phyloP scores from a whole-genome alignment of 1,140 invertebrate genomes.

The Meloidogyne chitwoodi region DNA sequence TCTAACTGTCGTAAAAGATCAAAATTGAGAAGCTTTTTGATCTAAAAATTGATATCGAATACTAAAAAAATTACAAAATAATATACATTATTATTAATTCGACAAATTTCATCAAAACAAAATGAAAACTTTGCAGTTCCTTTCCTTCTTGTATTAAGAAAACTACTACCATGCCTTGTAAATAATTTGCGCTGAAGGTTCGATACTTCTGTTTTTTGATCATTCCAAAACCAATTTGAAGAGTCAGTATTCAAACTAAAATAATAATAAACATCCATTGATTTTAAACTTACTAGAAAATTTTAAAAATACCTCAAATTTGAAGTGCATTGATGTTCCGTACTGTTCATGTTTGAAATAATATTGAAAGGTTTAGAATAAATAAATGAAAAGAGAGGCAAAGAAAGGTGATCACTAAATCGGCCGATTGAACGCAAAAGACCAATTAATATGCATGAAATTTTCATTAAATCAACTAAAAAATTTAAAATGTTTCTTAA shows the following conservation, averaged over 20 bases:
- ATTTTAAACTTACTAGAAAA: not conserved
- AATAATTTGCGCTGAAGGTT: constrained; percentile 35
- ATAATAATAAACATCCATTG: not conserved
- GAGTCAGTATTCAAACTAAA: constrained; percentile 48
- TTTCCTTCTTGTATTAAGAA: constrained; percentile 24
- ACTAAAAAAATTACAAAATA: not conserved
- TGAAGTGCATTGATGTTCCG: not conserved
- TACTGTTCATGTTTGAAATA: not conserved
- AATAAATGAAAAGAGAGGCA: constrained; percentile 38
- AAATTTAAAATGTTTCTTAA: not conserved
- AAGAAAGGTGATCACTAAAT: constrained; percentile 23
- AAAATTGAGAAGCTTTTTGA: constrained; percentile 38
- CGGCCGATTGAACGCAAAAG: constrained; percentile 43
- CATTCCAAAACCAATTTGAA: constrained; percentile 54
- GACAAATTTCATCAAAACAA: constrained; percentile 34
- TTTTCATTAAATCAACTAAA: constrained; percentile 52
- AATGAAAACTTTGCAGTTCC: constrained; percentile 13
- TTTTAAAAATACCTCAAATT: not conserved
- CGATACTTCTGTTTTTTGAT: constrained; percentile 6
- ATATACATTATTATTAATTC: constrained; percentile 30
- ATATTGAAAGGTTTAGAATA: constrained; percentile 42
- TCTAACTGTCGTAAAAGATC: constrained; percentile 33
- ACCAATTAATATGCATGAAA: constrained; percentile 51
- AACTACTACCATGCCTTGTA: constrained; percentile 51
- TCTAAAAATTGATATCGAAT: constrained; percentile 26